Evolutionary conservation across 1,140 invertebrate species (phyloP).

Genomic region (Drosophila albomicans): DNA sequence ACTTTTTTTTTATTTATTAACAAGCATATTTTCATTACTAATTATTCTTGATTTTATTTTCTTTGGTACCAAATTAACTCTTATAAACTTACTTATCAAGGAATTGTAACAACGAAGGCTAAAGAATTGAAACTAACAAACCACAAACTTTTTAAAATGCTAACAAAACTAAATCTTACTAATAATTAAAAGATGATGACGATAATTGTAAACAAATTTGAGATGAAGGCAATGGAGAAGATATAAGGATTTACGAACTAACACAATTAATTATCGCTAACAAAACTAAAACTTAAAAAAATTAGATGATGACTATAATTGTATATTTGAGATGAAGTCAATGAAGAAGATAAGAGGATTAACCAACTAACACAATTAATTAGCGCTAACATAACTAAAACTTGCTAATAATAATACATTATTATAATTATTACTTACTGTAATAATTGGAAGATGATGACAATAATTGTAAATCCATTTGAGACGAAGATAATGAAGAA

Average conservation of each 20-base stretch:
- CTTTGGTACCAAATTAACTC: conserved; percentile 52
- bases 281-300: too few species aligned
- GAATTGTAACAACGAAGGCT: conserved; percentile 50
- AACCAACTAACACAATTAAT: conserved; percentile 7
- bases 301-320: not conserved
- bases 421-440: too few species aligned
- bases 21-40: conserved; percentile 35
- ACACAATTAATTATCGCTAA: not conserved
- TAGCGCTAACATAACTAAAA: not conserved
- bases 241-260: conserved; percentile 7
- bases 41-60: conserved; percentile 54
- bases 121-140: conserved; percentile 56
- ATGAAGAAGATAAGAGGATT: conserved; percentile 6
- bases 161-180: conserved; percentile 67
- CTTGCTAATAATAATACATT: too few species aligned
- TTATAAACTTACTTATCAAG: conserved; percentile 45
- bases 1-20: conserved; percentile 23
- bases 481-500: not conserved
- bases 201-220: not conserved
- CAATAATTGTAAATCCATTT: not conserved
- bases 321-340: not conserved
- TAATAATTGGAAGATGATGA: too few species aligned
- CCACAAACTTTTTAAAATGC: conserved; percentile 61
- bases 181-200: conserved; percentile 19
- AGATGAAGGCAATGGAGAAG: not conserved